Conservation (phyloP, 2,888 invertebrate genomes). For the Eurois occulta region DNA sequence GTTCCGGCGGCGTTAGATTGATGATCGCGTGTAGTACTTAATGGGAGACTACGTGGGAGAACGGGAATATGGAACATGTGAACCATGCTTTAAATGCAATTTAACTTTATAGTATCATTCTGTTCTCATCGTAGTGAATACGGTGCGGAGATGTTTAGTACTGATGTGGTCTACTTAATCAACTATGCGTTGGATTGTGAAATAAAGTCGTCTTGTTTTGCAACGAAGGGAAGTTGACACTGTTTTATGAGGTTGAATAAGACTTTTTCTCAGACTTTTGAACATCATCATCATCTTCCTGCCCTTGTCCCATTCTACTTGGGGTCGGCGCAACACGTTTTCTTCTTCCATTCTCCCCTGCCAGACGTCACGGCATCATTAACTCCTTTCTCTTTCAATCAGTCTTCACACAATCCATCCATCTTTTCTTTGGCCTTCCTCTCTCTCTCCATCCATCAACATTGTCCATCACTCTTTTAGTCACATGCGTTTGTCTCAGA, state of each 20-base stretch:
- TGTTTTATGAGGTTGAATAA: background rate
- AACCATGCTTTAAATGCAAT: slow-evolving; percentile 72
- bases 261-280: background rate
- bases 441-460: too few species aligned
- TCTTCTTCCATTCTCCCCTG: too few species aligned
- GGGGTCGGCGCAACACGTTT: too few species aligned
- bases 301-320: too few species aligned
- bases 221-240: background rate
- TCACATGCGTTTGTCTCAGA: background rate
- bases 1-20: slow-evolving; percentile 80
- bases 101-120: slow-evolving; percentile 61
- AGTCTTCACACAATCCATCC: too few species aligned
- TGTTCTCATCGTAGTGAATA: slow-evolving; percentile 61
- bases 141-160: slow-evolving; percentile 55
- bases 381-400: too few species aligned
- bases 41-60: slow-evolving; percentile 82
- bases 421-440: too few species aligned
- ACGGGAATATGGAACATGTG: slow-evolving; percentile 86
- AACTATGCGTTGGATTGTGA: slow-evolving; percentile 48
- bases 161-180: slow-evolving; percentile 56
- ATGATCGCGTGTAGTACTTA: slow-evolving; percentile 77
- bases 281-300: too few species aligned
- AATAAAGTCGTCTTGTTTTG: slow-evolving; percentile 29
- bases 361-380: too few species aligned
- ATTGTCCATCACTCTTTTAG: too few species aligned